Conservation (phyloP, 2,888 invertebrate species). For the Melanostoma scalare region DNA sequence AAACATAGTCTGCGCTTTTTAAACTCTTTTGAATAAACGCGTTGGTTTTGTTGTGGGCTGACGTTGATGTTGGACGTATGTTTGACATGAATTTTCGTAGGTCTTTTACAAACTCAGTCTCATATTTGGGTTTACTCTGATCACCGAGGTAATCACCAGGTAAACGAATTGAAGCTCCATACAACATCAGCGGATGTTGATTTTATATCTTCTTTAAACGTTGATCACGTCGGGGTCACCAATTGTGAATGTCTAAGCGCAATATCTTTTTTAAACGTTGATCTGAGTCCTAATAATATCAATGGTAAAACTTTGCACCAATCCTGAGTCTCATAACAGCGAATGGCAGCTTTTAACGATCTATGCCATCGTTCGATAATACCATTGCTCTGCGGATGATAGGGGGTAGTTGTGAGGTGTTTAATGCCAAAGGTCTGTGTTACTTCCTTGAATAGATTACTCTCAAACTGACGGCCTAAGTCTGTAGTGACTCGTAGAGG, state of each 20-base stretch:
- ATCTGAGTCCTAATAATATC: slow-evolving; percentile 48
- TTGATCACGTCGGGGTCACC: too few species aligned
- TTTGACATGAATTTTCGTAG: slow-evolving; percentile 3
- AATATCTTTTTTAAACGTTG: slow-evolving; percentile 50
- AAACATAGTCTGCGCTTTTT: not conserved
- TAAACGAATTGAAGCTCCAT: slow-evolving; percentile 49
- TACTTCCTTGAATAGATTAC: slow-evolving; percentile 40
- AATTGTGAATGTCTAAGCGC: too few species aligned
- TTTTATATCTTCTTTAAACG: slow-evolving; percentile 48
- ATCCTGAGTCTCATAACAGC: slow-evolving; percentile 43
- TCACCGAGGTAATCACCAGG: slow-evolving; percentile 57
- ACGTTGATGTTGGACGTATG: slow-evolving; percentile 1
- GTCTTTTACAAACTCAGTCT: slow-evolving; percentile 5
- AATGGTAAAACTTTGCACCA: slow-evolving; percentile 56
- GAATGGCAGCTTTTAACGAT: slow-evolving; percentile 54
- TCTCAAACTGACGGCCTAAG: slow-evolving; percentile 60
- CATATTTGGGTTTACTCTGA: not conserved
- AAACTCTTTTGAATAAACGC: not conserved
- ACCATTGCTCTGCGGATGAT: slow-evolving; percentile 58
- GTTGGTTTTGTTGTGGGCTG: not conserved
- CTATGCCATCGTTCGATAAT: slow-evolving; percentile 67
- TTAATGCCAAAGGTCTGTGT: slow-evolving; percentile 36
- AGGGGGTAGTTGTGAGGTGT: slow-evolving; percentile 51
- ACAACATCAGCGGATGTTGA: slow-evolving; percentile 60
- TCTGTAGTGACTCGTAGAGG: slow-evolving; percentile 56